Conservation (phyloP, 1,140 invertebrate species). For the Metaphire vulgaris region DNA sequence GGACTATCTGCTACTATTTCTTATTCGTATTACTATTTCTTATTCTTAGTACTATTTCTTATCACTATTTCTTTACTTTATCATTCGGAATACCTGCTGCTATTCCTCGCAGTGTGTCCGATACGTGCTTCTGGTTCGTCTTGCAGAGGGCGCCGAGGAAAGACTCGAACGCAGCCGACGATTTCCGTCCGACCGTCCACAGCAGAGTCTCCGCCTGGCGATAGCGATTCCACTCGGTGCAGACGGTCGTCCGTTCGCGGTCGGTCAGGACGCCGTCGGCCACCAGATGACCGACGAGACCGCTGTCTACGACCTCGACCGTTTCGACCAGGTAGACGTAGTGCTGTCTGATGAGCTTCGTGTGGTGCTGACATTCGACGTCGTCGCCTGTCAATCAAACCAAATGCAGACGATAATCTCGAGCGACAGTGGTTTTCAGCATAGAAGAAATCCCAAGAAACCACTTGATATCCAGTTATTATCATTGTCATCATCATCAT, state of each 20-base stretch:
- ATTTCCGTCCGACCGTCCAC: neutral
- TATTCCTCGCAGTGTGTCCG: neutral
- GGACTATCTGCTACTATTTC: too few species aligned
- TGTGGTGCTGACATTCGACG: neutral
- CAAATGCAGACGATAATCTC: too few species aligned
- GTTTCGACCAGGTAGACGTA: neutral
- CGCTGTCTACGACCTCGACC: neutral
- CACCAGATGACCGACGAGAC: neutral
- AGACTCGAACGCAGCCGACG: neutral
- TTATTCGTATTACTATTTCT: too few species aligned
- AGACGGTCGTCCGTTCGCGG: neutral
- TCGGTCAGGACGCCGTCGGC: neutral
- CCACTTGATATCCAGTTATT: too few species aligned
- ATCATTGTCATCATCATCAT: too few species aligned
- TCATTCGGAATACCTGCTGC: too few species aligned
- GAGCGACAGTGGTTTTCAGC: too few species aligned
- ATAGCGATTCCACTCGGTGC: neutral
- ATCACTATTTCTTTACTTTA: too few species aligned
- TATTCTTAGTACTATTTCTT: too few species aligned
- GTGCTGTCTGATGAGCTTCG: neutral
- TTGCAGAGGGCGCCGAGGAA: neutral
- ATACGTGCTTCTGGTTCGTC: neutral
- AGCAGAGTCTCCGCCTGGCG: neutral
- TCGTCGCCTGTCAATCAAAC: too few species aligned
- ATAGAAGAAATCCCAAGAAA: too few species aligned